Percentiles rank a stretch among this genome's conserved stretches.
Evolutionary conservation across 2,113 vertebrate genomes (phyloP).

Genomic region (Alosa alosa): DNA sequence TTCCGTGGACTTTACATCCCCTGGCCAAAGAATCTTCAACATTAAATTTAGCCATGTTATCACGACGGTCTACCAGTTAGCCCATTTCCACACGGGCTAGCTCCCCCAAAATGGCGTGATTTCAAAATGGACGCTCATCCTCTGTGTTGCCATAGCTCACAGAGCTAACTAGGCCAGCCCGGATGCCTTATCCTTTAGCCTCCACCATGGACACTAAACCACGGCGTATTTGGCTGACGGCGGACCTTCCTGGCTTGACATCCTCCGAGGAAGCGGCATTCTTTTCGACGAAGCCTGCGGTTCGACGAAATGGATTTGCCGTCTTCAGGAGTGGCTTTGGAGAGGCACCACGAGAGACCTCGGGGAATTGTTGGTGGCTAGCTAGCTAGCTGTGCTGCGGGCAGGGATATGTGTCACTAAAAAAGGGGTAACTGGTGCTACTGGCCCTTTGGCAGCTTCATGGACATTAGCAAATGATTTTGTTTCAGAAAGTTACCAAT

Average conservation of each 20-base stretch:
- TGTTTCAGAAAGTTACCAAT: background rate
- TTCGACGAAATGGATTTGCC: background rate
- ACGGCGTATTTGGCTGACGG: background rate
- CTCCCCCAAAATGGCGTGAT: conserved; percentile 70
- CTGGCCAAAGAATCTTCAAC: conserved; percentile 33
- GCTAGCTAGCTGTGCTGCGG: conserved; percentile 16
- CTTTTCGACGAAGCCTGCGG: conserved; percentile 1
- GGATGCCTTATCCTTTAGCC: background rate
- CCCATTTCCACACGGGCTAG: conserved; percentile 1
- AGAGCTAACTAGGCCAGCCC: background rate
- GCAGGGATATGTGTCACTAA: background rate
- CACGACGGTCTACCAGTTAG: background rate
- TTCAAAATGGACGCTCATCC: conserved; percentile 77
- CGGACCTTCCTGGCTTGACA: background rate
- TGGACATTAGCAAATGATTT: background rate
- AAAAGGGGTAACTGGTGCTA: background rate
- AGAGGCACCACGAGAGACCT: conserved; percentile 41
- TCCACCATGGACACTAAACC: conserved; percentile 32
- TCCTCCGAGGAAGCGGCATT: background rate
- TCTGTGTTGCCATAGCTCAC: conserved; percentile 40
- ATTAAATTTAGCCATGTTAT: background rate
- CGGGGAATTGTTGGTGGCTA: conserved; percentile 21
- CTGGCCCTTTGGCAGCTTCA: background rate
- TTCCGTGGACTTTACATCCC: conserved; percentile 57
- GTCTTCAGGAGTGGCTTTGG: conserved; percentile 7